phyloP scores from a whole-genome alignment of 2,888 invertebrate species.

The Scaeva pyrastri region DNA sequence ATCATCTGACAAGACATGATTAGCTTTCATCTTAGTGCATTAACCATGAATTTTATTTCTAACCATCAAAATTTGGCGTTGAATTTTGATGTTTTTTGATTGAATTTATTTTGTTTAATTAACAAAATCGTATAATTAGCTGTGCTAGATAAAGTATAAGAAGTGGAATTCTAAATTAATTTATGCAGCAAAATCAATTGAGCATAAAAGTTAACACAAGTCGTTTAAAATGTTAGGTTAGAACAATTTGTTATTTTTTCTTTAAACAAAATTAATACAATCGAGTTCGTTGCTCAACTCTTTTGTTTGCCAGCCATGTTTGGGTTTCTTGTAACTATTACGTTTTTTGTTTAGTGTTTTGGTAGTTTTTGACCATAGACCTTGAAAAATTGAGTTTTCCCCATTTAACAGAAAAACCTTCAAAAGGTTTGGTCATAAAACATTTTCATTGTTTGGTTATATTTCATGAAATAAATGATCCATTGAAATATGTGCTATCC shows the following conservation, averaged over 20 bases:
- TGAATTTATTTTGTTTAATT: background rate
- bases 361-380: no score
- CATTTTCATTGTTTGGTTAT: no score
- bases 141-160: background rate
- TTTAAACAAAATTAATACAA: background rate
- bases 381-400: no score
- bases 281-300: slow-evolving; percentile 1
- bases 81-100: background rate
- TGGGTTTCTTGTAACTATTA: background rate
- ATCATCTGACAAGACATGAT: background rate
- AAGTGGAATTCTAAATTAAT: background rate
- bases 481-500: no score
- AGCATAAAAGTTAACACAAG: no score
- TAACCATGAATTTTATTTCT: background rate
- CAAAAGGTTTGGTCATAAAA: no score
- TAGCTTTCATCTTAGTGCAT: background rate
- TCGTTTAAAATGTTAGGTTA: no score
- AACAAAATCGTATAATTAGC: background rate
- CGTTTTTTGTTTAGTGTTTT: no score
- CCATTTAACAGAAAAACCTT: no score
- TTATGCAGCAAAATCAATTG: no score
- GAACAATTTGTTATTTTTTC: no score
- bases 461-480: no score
- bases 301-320: background rate
- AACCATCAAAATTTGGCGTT: background rate